A percentile compares a stretch with the other conserved stretches of the same genome.
Conservation (phyloP, 2,888 invertebrate species). For the Cactoblastis cactorum region DNA sequence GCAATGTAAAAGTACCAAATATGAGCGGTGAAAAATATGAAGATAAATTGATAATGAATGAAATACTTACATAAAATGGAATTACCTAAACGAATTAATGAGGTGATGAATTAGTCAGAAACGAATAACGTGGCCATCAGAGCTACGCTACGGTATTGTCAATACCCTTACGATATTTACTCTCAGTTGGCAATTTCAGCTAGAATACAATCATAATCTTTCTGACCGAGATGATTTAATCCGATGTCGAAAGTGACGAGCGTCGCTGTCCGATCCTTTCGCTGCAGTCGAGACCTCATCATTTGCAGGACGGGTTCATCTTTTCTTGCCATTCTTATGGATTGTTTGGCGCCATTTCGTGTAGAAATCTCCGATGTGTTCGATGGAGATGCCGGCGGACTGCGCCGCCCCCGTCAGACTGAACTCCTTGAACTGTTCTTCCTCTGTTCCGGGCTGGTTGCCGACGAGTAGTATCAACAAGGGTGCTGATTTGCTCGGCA, state of each 20-base stretch:
- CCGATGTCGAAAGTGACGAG: constrained; percentile 36
- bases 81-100: constrained; percentile 9
- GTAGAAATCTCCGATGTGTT: constrained; percentile 90
- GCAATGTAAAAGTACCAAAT: constrained; percentile 11
- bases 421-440: constrained; percentile 81
- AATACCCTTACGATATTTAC: constrained; percentile 12
- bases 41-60: not conserved
- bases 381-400: constrained; percentile 89
- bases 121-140: constrained; percentile 7
- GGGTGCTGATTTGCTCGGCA: constrained; percentile 58
- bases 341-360: constrained; percentile 89
- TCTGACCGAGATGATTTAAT: constrained; percentile 36
- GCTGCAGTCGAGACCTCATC: constrained; percentile 48
- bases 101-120: constrained; percentile 10
- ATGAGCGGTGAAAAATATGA: constrained; percentile 5
- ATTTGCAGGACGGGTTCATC: constrained; percentile 48
- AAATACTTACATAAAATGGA: not conserved
- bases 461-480: constrained; percentile 90
- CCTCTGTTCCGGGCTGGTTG: constrained; percentile 55
- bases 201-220: constrained; percentile 24
- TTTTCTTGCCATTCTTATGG: constrained; percentile 68
- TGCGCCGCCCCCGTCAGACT: constrained; percentile 88
- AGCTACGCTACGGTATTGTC: constrained; percentile 9
- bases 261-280: constrained; percentile 38
- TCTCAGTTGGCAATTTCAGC: constrained; percentile 18